Conservation (phyloP, 2,113 vertebrate genomes). For the Montifringilla adamsi region DNA sequence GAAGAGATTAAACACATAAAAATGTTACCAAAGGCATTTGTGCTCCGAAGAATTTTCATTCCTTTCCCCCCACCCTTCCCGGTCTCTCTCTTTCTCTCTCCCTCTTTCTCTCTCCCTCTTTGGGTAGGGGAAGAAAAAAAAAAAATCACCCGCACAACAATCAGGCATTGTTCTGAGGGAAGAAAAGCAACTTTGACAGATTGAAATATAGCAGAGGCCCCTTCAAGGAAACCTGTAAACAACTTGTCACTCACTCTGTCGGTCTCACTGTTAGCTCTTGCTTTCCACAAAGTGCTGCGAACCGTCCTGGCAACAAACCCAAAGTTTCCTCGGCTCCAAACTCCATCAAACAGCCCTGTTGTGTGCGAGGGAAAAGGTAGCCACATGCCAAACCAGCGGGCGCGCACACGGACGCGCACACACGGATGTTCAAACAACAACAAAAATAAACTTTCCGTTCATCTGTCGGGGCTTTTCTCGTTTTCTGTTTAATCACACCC, state of each 20-base stretch:
- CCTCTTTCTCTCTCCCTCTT: not conserved
- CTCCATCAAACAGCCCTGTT: conserved; percentile 64
- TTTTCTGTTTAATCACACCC: not conserved
- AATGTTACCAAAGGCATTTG: conserved; percentile 80
- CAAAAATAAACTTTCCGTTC: not conserved
- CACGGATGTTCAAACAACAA: not conserved
- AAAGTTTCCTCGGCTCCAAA: conserved; percentile 74
- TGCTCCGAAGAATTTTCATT: conserved; percentile 77
- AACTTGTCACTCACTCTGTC: conserved; percentile 84
- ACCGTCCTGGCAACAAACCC: conserved; percentile 74
- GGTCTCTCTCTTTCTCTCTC: not conserved
- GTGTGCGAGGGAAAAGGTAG: conserved; percentile 44
- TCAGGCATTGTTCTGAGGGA: conserved; percentile 90
- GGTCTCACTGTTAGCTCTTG: conserved; percentile 71
- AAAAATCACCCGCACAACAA: conserved; percentile 77
- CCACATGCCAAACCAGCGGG: conserved; percentile 51
- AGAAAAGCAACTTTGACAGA: conserved; percentile 96
- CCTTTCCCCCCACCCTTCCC: not conserved
- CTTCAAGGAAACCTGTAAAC: conserved; percentile 88
- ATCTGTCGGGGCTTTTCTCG: not conserved
- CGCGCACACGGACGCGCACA: not conserved
- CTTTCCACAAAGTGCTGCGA: conserved; percentile 75
- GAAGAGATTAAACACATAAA: conserved; percentile 25
- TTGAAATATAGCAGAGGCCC: conserved; percentile 92
- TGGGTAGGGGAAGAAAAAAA: conserved; percentile 32